Evolutionary conservation across 2,888 invertebrate species (phyloP).

Genomic region (Dasysyrphus tricinctus): DNA sequence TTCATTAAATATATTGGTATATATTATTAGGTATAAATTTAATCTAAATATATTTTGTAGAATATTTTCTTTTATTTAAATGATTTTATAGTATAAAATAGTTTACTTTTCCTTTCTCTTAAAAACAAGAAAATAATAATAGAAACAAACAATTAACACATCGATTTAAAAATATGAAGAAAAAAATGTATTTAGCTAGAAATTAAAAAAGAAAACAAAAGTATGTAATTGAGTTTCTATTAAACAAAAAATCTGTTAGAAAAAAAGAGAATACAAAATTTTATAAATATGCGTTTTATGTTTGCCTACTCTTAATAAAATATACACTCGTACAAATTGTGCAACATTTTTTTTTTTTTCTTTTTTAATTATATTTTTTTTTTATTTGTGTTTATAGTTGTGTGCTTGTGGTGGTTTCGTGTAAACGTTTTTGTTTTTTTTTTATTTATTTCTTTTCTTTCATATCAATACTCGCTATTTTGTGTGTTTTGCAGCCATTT

Average conservation of each 20-base stretch:
- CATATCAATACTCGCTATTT: constrained; percentile 30
- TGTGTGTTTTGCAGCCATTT: constrained; percentile 49
- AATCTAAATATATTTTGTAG: constrained; percentile 50
- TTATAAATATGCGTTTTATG: constrained; percentile 52
- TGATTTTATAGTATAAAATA: constrained; percentile 62
- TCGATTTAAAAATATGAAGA: constrained; percentile 17
- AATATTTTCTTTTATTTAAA: constrained; percentile 38
- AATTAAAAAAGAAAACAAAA: constrained; percentile 36
- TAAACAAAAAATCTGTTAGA: constrained; percentile 28
- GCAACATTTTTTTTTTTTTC: constrained; percentile 37
- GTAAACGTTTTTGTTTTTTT: constrained; percentile 22
- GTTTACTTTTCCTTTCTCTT: constrained; percentile 60
- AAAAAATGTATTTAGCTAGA: constrained; percentile 58
- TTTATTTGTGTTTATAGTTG: constrained; percentile 2
- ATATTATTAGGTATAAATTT: constrained; percentile 43
- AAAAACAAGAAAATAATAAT: constrained; percentile 67
- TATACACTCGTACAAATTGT: constrained; percentile 69
- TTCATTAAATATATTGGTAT: constrained; percentile 25
- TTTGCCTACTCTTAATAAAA: constrained; percentile 64
- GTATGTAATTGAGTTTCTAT: neutral
- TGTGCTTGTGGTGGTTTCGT: constrained; percentile 41
- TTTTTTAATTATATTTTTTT: constrained; percentile 5
- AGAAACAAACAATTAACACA: constrained; percentile 37
- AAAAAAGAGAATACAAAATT: constrained; percentile 35
- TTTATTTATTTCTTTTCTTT: neutral